phyloP scores from a whole-genome alignment of 1,140 invertebrate species.

The Nymphalis io region DNA sequence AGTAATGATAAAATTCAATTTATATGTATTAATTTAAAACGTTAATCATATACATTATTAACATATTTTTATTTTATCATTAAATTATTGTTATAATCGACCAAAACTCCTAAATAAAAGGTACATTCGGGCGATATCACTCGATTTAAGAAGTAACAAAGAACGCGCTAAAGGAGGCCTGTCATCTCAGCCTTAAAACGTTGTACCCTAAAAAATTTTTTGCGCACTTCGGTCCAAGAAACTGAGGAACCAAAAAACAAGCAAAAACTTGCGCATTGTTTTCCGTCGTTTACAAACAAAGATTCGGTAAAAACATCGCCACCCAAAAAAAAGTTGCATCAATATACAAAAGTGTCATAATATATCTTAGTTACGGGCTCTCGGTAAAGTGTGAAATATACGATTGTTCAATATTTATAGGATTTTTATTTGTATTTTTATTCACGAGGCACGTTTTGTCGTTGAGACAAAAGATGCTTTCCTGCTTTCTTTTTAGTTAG shows the following conservation, averaged over 20 bases:
- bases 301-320: constrained; percentile 61
- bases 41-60: no score
- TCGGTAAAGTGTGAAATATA: constrained; percentile 74
- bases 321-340: constrained; percentile 55
- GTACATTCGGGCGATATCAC: constrained; percentile 31
- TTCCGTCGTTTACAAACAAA: constrained; percentile 71
- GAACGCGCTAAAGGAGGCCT: constrained; percentile 28
- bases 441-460: constrained; percentile 70
- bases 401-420: constrained; percentile 74
- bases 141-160: constrained; percentile 34
- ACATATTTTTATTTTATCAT: no score
- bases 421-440: constrained; percentile 76
- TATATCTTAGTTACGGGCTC: constrained; percentile 70
- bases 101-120: constrained; percentile 32
- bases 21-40: no score
- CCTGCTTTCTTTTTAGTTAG: constrained; percentile 63
- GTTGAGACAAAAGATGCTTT: constrained; percentile 43
- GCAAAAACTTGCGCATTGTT: constrained; percentile 58
- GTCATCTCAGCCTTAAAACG: constrained; percentile 40
- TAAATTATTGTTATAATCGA: constrained; percentile 12
- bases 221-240: constrained; percentile 23
- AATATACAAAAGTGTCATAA: constrained; percentile 65
- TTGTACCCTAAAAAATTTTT: constrained; percentile 43
- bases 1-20: no score
- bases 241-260: constrained; percentile 41